Evolutionary conservation across 2,113 vertebrate species (phyloP).

Genomic region (Octodon degus): DNA sequence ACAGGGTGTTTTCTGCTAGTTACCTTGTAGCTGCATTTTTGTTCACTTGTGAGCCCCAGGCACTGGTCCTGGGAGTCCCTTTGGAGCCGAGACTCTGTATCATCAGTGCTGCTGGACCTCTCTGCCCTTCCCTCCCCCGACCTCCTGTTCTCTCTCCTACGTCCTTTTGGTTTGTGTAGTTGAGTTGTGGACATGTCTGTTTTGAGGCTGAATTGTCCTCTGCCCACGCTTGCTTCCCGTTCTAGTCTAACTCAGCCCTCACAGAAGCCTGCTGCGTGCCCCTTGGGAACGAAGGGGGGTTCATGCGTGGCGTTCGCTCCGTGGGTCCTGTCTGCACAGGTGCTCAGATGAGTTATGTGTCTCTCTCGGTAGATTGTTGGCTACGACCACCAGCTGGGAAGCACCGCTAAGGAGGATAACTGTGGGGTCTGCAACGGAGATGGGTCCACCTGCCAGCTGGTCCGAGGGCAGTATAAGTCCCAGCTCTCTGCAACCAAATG

Average conservation of each 20-base stretch:
- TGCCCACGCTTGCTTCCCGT: conserved; percentile 63
- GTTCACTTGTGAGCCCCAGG: not conserved
- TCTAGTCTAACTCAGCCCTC: conserved; percentile 54
- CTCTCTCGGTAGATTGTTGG: conserved; percentile 94
- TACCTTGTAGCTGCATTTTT: not conserved
- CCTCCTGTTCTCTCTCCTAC: not conserved
- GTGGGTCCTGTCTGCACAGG: conserved; percentile 49
- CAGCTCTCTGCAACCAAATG: conserved; percentile 94
- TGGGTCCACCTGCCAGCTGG: conserved; percentile 95
- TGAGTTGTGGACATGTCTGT: conserved; percentile 72
- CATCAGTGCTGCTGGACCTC: not conserved
- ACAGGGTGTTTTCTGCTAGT: not conserved
- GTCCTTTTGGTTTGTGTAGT: conserved; percentile 49
- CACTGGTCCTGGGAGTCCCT: not conserved
- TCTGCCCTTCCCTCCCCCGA: not conserved
- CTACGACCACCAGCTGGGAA: conserved; percentile 96
- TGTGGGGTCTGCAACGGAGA: conserved; percentile 97
- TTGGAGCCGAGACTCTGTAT: not conserved
- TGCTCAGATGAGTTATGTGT: conserved; percentile 76
- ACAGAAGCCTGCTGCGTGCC: conserved; percentile 66
- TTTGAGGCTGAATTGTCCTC: conserved; percentile 40
- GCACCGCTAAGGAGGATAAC: conserved; percentile 95
- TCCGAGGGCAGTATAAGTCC: conserved; percentile 96
- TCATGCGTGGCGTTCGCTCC: conserved; percentile 52
- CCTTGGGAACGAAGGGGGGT: conserved; percentile 53